Conservation (phyloP, 2,113 vertebrate species). For the Pyrgilauda ruficollis region DNA sequence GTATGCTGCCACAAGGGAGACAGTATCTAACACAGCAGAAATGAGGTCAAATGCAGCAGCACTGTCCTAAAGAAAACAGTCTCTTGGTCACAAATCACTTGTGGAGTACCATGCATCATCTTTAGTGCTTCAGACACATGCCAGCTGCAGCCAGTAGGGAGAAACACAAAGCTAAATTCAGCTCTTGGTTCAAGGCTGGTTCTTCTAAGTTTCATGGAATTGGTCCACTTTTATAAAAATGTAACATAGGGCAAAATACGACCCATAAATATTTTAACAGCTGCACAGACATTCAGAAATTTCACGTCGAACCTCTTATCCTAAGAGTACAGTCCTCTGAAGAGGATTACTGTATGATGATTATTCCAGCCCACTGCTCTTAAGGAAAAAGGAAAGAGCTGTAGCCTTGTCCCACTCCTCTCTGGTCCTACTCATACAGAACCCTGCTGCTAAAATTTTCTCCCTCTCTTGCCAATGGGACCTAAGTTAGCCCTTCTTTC, state of each 20-base stretch:
- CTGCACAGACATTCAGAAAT: neutral
- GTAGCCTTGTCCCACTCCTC: neutral
- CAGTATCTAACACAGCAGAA: conserved; percentile 14
- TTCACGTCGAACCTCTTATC: neutral
- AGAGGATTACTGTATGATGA: neutral
- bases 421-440: neutral
- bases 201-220: neutral
- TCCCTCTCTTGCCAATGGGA: neutral
- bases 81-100: conserved; percentile 38
- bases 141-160: conserved; percentile 26
- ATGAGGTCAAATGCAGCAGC: conserved; percentile 23
- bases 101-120: conserved; percentile 15
- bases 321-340: neutral
- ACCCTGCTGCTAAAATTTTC: neutral
- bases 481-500: conserved; percentile 1
- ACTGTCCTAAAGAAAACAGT: conserved; percentile 31
- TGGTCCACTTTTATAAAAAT: neutral
- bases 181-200: neutral
- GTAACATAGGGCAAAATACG: neutral
- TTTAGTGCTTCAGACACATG: conserved; percentile 3
- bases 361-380: conserved; percentile 16
- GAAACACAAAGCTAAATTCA: conserved; percentile 12
- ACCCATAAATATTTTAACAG: neutral
- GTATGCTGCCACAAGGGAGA: neutral
- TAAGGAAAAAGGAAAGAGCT: neutral